phyloP scores from a whole-genome alignment of 1,140 invertebrate genomes.

The Calephelis nemesis region DNA sequence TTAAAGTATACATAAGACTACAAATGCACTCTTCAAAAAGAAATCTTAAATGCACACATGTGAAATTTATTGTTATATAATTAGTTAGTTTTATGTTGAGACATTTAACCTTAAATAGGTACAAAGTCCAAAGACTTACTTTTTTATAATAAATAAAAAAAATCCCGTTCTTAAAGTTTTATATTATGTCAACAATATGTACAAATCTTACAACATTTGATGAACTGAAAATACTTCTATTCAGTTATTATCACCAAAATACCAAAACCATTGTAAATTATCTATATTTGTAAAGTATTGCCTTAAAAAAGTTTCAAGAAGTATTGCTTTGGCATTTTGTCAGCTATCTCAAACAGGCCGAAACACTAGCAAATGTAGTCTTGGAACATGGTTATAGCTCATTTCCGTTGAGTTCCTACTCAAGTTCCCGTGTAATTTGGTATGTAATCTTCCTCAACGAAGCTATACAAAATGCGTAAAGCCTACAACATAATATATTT shows the following conservation, averaged over 20 bases:
- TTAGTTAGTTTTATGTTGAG: too few relatives aligned
- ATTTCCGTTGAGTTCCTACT: too few relatives aligned
- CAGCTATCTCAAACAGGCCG: too few relatives aligned
- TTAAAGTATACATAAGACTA: conserved; percentile 26
- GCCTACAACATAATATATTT: too few relatives aligned
- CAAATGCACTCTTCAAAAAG: conserved; percentile 57
- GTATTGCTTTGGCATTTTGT: too few relatives aligned
- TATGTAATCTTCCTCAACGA: too few relatives aligned
- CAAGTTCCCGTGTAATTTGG: too few relatives aligned
- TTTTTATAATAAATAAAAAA: conserved; percentile 4
- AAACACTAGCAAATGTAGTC: too few relatives aligned
- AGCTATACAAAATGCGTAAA: too few relatives aligned
- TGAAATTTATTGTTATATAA: neutral
- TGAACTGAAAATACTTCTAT: conserved; percentile 18
- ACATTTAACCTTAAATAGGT: too few relatives aligned
- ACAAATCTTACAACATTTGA: conserved; percentile 18
- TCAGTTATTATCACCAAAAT: conserved; percentile 22
- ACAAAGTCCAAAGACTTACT: neutral
- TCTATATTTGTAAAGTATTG: conserved; percentile 21
- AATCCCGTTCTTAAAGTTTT: neutral
- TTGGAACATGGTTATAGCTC: too few relatives aligned
- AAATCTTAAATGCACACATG: conserved; percentile 63
- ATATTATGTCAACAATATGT: neutral
- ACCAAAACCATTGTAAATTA: conserved; percentile 23
- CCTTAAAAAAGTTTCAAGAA: conserved; percentile 16